Percentiles rank a stretch among this genome's conserved stretches.
Conservation (phyloP, 2,888 invertebrate genomes). For the Folsomia candida region DNA sequence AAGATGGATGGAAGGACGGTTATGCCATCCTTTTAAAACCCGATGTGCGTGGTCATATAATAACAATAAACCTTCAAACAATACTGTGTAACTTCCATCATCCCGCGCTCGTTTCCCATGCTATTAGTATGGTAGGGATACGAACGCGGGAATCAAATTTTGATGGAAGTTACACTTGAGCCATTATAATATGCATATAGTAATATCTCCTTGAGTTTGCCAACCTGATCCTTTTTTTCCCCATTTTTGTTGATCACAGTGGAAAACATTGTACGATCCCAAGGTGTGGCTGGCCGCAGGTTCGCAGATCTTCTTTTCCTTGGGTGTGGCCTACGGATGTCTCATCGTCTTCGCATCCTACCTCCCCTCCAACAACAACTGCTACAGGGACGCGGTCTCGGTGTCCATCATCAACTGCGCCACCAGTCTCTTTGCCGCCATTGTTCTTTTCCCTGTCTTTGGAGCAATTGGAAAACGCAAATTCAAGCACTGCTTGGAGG, state of each 20-base stretch:
- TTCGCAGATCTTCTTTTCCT: constrained; percentile 37
- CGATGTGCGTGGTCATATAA: constrained; percentile 15
- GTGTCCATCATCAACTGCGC: constrained; percentile 30
- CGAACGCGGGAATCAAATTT: too few species aligned
- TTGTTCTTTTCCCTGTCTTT: constrained; percentile 32
- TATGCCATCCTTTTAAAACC: constrained; percentile 25
- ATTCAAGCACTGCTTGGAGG: background rate
- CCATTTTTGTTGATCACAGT: constrained; percentile 12
- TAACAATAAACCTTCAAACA: background rate
- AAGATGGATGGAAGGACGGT: constrained; percentile 12
- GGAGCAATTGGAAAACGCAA: constrained; percentile 2
- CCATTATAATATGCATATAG: too few species aligned
- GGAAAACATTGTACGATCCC: background rate
- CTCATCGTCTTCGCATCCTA: constrained; percentile 33
- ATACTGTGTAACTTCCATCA: too few species aligned
- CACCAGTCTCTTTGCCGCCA: constrained; percentile 30
- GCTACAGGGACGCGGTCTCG: constrained; percentile 25
- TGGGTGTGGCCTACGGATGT: constrained; percentile 28
- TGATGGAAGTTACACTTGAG: too few species aligned
- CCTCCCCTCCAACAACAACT: constrained; percentile 26
- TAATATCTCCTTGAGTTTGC: too few species aligned
- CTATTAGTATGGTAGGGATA: too few species aligned
- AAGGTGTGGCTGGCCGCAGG: constrained; percentile 31
- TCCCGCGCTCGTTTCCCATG: too few species aligned
- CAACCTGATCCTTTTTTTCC: background rate